Evolutionary conservation across 2,888 invertebrate species (phyloP).

Genomic region (Lochmaea crataegi): DNA sequence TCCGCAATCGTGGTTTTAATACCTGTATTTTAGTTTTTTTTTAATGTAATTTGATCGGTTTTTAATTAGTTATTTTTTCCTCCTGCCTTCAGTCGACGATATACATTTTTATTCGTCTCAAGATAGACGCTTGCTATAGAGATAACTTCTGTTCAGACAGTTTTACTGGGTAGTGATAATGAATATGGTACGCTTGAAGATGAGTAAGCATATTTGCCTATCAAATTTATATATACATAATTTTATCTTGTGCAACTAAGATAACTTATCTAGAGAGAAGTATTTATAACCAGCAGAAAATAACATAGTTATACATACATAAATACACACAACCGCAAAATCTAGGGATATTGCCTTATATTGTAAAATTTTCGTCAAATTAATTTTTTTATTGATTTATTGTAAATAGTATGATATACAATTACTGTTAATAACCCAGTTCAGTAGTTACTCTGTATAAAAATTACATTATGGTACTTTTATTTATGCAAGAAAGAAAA

Average conservation of each 20-base stretch:
- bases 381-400: no score
- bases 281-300: neutral
- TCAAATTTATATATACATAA: neutral
- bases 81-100: neutral
- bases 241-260: neutral
- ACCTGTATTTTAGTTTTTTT: no score
- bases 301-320: neutral
- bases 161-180: neutral
- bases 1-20: no score
- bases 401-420: no score
- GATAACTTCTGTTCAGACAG: neutral
- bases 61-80: neutral
- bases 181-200: neutral
- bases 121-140: neutral
- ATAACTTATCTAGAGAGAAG: neutral
- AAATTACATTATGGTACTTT: no score
- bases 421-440: no score
- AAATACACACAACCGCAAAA: no score
- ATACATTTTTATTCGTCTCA: neutral
- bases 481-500: no score
- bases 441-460: no score
- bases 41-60: no score
- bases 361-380: no score
- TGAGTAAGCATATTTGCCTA: slow-evolving; percentile 2
- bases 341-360: no score